Conservation (phyloP, 2,113 vertebrate species). For the Phrynocephalus versicolor region DNA sequence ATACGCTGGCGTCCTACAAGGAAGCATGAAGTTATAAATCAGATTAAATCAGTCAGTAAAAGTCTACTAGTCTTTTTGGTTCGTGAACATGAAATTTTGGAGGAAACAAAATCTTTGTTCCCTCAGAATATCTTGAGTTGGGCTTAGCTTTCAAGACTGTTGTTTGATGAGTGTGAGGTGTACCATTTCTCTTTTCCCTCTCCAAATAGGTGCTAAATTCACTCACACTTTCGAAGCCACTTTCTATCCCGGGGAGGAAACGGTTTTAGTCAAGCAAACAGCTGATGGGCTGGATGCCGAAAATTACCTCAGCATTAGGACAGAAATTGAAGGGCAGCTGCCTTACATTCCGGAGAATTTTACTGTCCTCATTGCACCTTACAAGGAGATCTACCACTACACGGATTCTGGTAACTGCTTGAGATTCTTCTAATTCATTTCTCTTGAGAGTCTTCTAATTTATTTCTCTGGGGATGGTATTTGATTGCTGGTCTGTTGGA, state of each 20-base stretch:
- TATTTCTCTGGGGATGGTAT: background rate
- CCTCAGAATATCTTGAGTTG: background rate
- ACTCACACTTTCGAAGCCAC: constrained; percentile 82
- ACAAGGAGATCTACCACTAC: constrained; percentile 88
- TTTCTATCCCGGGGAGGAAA: constrained; percentile 88
- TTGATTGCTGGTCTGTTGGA: background rate
- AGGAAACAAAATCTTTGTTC: no score
- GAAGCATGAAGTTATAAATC: no score
- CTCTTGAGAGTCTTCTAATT: background rate
- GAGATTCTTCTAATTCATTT: background rate
- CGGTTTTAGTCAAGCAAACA: constrained; percentile 81
- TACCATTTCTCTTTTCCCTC: background rate
- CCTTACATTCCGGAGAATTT: constrained; percentile 80
- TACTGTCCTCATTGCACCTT: constrained; percentile 82
- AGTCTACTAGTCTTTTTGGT: no score
- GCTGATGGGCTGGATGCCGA: constrained; percentile 85
- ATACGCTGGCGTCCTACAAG: no score
- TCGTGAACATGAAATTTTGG: no score
- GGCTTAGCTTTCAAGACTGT: background rate
- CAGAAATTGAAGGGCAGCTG: constrained; percentile 82
- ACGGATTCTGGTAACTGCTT: constrained; percentile 81
- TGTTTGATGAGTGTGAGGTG: background rate
- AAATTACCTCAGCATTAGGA: constrained; percentile 86
- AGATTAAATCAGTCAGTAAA: no score
- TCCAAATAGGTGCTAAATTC: constrained; percentile 86